Conservation (phyloP, 2,113 vertebrate genomes). For the Podarcis muralis region DNA sequence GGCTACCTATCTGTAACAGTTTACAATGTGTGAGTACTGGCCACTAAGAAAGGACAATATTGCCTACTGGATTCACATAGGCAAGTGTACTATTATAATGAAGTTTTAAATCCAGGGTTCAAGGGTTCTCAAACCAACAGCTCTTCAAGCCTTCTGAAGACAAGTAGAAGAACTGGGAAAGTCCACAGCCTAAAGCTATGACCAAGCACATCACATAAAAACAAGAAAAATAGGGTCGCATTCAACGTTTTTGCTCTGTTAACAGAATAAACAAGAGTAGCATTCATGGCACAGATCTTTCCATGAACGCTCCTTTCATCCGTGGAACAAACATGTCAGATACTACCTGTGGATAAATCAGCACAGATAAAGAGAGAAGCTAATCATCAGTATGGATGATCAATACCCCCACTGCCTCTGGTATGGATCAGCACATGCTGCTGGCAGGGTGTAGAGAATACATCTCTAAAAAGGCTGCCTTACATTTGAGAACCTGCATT, state of each 20-base stretch:
- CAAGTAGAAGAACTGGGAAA: neutral
- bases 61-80: neutral
- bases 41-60: neutral
- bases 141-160: neutral
- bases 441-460: neutral
- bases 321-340: neutral
- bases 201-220: neutral
- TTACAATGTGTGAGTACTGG: neutral
- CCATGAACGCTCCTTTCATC: neutral
- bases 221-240: neutral
- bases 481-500: neutral
- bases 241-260: neutral
- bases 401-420: neutral
- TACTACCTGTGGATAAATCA: neutral
- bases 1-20: too few relatives aligned
- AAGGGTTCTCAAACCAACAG: neutral
- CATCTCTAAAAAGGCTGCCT: neutral
- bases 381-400: neutral
- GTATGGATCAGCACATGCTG: neutral
- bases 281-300: neutral
- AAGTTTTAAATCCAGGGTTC: neutral
- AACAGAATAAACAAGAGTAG: neutral
- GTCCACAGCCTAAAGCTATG: neutral
- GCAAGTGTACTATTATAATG: neutral
- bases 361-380: neutral